A percentile compares a stretch with the other conserved stretches of the same genome.
These are phyloP conservation scores for Pseudobourletiella spinata DNA, from an alignment of 1,140 invertebrate genomes.

Conservation along the genomic window DNA sequence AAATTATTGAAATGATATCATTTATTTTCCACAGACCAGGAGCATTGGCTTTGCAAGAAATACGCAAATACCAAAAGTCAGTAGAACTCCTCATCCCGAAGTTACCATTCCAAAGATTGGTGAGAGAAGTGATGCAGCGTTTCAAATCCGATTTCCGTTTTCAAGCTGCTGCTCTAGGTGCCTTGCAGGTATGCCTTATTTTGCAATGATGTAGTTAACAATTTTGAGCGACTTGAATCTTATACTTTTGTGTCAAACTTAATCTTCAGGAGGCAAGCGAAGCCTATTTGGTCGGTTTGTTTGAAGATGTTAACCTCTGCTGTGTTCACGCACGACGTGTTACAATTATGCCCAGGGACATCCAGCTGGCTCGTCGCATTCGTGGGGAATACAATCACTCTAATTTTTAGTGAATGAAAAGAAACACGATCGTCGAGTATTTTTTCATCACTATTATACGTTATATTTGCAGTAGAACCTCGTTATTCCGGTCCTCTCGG, in stretches of 20 bases:
- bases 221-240: background rate
- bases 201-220: background rate
- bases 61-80: too few relatives aligned
- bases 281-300: slow-evolving; percentile 66
- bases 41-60: too few relatives aligned
- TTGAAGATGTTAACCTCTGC: slow-evolving; percentile 61
- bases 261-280: slow-evolving; percentile 72
- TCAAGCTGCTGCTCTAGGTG: slow-evolving; percentile 48
- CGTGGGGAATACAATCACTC: too few relatives aligned
- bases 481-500: too few relatives aligned
- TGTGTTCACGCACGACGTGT: slow-evolving; percentile 61
- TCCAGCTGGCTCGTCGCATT: slow-evolving; percentile 39
- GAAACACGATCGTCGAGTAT: too few relatives aligned
- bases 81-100: too few relatives aligned
- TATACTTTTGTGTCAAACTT: too few relatives aligned
- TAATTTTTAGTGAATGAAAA: too few relatives aligned
- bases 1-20: too few relatives aligned
- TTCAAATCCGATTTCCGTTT: slow-evolving; percentile 52
- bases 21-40: too few relatives aligned
- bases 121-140: slow-evolving; percentile 51
- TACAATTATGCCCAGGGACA: slow-evolving; percentile 61
- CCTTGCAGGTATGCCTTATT: slow-evolving; percentile 41
- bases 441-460: too few relatives aligned
- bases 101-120: slow-evolving; percentile 50
- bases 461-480: too few relatives aligned